phyloP scores from a whole-genome alignment of 2,797 vertebrate genomes.

The Catostomus latipinnis region DNA sequence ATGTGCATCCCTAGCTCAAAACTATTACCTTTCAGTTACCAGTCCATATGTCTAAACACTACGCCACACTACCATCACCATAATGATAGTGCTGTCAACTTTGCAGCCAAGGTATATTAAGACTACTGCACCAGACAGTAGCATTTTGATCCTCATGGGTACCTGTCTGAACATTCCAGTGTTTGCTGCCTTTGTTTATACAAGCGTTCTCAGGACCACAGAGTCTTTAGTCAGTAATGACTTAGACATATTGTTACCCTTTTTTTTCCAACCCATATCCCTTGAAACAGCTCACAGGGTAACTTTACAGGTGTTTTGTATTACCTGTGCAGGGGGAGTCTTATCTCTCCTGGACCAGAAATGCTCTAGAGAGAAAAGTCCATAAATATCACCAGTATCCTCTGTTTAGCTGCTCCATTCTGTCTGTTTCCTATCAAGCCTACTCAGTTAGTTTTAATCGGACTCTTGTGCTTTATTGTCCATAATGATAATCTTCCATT shows the following conservation, averaged over 20 bases:
- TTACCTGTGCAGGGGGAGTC: constrained; percentile 10
- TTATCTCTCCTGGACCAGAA: constrained; percentile 23
- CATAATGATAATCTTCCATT: constrained; percentile 9
- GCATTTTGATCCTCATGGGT: not conserved
- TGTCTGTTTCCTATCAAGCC: constrained; percentile 3
- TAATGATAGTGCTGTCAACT: not conserved
- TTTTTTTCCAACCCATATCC: not conserved
- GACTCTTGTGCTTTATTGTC: constrained; percentile 30
- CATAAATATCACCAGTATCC: constrained; percentile 27
- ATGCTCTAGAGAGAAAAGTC: constrained; percentile 9
- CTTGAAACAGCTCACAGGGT: constrained; percentile 14
- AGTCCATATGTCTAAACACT: not conserved
- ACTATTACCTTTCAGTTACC: not conserved
- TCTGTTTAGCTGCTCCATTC: constrained; percentile 30
- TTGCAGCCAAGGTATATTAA: not conserved
- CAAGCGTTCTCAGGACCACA: not conserved
- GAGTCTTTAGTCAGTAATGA: not conserved
- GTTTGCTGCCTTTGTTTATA: constrained; percentile 5
- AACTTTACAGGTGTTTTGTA: constrained; percentile 18
- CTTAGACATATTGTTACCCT: constrained; percentile 4
- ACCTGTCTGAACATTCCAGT: not conserved
- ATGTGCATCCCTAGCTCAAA: not conserved
- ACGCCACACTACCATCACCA: not conserved
- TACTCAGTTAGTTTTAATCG: constrained; percentile 16
- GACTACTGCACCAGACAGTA: not conserved